Evolutionary conservation across 2,888 invertebrate species (phyloP), one percentile per base, ranked within the genome.

Genomic region (Acleris sparsana): DNA sequence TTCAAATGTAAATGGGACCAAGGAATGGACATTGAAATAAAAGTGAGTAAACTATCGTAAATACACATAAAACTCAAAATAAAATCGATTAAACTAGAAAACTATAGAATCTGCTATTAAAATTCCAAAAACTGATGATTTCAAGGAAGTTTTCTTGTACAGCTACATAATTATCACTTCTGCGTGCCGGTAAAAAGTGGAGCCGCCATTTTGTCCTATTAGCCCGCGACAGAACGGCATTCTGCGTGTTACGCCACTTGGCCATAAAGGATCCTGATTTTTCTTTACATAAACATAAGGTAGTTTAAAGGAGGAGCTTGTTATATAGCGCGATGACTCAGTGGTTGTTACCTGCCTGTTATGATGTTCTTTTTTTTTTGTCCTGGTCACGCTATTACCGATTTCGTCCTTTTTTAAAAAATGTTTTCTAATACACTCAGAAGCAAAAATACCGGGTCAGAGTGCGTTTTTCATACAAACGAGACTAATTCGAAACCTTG

Each of bases 161-260:
- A 59, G 48, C 53, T 53, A 43, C 25, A 49, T 64, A 64, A 59
- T 64, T 64, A 64, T 59, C 64, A 64, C 64, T 59, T 53, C 22
- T 59, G 53, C 22, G 33, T 2, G 39, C 16, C 13, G 29, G 17
- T 4, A 64, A 64, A 64, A 64, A 59, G 39, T 43, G 9, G 53
- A 17, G 7, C 17, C 72, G 71, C 64, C 33, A 60, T 22, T 22
- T 9, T 39, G 49, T 70, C 68, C 51, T 71, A 71, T 71, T 72
- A 46, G 71, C 61, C 39, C 71, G 73, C 69, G 79, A 72, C 68
- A 75, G 72, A 69, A 71, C 79, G 17, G 17, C 80, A 78, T 78
- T 78, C 74, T 71, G 53, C 22, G 4, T n/a, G 53, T 53, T 59
- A 64, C 48, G 18, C 39, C 43, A 56, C 43, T 56, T 17, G 17